Conservation (phyloP, 2,797 vertebrate genomes). For the Manis pentadactyla region DNA sequence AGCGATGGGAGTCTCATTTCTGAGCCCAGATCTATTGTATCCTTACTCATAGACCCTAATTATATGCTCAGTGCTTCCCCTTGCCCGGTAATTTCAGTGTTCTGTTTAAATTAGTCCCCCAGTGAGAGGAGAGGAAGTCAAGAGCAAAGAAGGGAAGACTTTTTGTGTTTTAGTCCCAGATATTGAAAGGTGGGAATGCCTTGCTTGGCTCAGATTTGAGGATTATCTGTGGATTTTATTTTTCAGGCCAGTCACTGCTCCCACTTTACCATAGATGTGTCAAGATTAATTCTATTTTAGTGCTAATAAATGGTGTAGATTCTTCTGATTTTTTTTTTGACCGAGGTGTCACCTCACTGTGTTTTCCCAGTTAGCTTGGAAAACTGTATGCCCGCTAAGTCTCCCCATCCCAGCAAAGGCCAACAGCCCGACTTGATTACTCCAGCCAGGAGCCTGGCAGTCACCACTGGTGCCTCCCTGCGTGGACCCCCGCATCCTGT, state of each 20-base stretch:
- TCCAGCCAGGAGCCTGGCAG: not conserved
- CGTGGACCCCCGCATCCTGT: too few species aligned
- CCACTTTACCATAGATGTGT: not conserved
- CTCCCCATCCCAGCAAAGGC: not conserved
- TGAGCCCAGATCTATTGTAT: not conserved
- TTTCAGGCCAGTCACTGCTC: not conserved
- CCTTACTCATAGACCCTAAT: slow-evolving; percentile 6
- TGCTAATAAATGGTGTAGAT: not conserved
- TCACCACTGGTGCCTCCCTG: not conserved
- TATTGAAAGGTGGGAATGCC: not conserved
- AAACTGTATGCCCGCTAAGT: not conserved
- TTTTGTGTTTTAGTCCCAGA: not conserved
- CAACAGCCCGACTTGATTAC: not conserved
- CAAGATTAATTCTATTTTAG: not conserved
- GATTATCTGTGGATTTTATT: not conserved
- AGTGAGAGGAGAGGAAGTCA: not conserved
- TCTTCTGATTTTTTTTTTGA: slow-evolving; percentile 45
- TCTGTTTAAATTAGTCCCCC: not conserved
- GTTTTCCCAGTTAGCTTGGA: slow-evolving; percentile 21
- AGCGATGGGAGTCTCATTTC: not conserved
- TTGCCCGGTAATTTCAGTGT: not conserved
- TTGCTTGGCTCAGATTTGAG: not conserved
- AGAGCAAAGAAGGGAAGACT: not conserved
- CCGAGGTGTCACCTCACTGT: not conserved
- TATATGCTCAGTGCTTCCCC: not conserved